A percentile compares a stretch with the other conserved stretches of the same genome.
Conservation (phyloP, 2,797 vertebrate species). For the Liparis tanakae region DNA sequence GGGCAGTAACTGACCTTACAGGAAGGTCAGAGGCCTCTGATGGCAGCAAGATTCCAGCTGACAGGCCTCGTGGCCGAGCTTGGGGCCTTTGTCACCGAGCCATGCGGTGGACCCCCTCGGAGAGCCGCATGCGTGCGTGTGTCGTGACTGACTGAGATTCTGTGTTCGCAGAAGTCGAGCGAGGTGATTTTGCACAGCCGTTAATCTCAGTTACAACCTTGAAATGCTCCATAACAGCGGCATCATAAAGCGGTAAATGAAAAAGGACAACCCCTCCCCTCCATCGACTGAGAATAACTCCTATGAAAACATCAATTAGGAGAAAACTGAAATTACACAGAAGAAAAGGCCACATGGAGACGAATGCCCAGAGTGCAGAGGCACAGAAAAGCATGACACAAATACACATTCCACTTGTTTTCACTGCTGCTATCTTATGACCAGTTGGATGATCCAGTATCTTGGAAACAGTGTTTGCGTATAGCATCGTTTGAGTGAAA, state of each 20-base stretch:
- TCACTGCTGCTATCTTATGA: constrained; percentile 17
- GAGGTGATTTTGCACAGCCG: constrained; percentile 21
- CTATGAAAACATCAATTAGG: constrained; percentile 19
- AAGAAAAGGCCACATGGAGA: constrained; percentile 3
- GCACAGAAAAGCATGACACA: constrained; percentile 10
- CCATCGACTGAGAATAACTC: constrained; percentile 1
- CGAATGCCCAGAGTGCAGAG: not conserved
- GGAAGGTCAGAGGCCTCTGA: constrained; percentile 50
- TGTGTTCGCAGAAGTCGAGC: constrained; percentile 26
- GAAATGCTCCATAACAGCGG: constrained; percentile 13
- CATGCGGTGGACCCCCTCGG: constrained; percentile 29
- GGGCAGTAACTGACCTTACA: constrained; percentile 19
- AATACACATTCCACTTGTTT: constrained; percentile 9
- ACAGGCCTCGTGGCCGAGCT: constrained; percentile 51
- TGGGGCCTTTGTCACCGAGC: constrained; percentile 42
- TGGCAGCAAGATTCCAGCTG: constrained; percentile 38
- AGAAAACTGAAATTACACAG: not conserved
- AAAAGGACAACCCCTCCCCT: constrained; percentile 19
- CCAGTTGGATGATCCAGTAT: constrained; percentile 14
- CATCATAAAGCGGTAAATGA: constrained; percentile 39
- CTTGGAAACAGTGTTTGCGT: constrained; percentile 4
- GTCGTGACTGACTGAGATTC: constrained; percentile 15
- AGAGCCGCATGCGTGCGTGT: not conserved
- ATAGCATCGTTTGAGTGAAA: constrained; percentile 39
- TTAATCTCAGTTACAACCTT: constrained; percentile 21